Conservation (phyloP, 2,113 vertebrate species). For the Aleadryas rufinucha region DNA sequence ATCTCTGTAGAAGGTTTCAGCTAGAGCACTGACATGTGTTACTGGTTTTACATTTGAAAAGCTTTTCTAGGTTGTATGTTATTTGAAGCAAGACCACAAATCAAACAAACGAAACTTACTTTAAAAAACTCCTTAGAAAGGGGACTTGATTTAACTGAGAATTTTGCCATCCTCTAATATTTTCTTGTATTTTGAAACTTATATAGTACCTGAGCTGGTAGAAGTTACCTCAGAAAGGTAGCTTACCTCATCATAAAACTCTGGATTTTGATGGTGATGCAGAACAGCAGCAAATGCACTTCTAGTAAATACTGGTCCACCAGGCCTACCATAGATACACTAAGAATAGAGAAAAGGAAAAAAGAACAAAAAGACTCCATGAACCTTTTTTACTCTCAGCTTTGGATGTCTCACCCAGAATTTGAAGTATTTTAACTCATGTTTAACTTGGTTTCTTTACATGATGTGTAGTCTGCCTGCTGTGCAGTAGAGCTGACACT, state of each 20-base stretch:
- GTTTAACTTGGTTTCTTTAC: neutral
- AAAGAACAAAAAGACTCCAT: neutral
- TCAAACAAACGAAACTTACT: neutral
- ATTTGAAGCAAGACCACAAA: neutral
- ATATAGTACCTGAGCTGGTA: neutral
- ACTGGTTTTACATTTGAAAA: neutral
- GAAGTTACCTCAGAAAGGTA: neutral
- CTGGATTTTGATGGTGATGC: constrained; percentile 96
- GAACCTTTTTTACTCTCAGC: neutral
- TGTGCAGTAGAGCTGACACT: neutral
- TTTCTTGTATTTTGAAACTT: neutral
- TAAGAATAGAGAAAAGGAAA: constrained; percentile 41
- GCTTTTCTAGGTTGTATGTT: neutral
- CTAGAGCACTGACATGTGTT: neutral
- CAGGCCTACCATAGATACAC: constrained; percentile 96
- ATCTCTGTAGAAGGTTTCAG: neutral
- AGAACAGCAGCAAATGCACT: constrained; percentile 88
- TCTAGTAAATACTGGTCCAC: constrained; percentile 87
- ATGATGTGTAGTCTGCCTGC: neutral
- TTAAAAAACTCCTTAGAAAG: neutral
- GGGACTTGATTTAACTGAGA: neutral
- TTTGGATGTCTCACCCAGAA: neutral
- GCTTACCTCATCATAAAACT: constrained; percentile 97
- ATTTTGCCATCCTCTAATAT: neutral
- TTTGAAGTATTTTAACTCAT: neutral